Evolutionary conservation across 2,888 invertebrate species (phyloP), one percentile per base, ranked within the genome.

Genomic region (Colostygia pectinataria): DNA sequence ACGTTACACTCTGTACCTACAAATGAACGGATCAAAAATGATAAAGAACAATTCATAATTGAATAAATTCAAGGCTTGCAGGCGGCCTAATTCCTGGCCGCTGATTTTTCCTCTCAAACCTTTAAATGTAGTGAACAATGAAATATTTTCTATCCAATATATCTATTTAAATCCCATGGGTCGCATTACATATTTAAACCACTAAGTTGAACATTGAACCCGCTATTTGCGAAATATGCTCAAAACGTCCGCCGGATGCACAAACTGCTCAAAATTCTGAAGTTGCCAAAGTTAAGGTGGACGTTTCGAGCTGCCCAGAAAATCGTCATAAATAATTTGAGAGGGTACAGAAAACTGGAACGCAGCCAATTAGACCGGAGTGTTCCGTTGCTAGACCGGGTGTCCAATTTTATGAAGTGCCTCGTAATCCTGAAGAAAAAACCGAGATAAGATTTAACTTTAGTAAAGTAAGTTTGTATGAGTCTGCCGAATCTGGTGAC

Each of bases 321-420:
- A 65, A 59, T 61, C 62, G 58, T 59, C 62, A 69, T 74, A 74
- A 77, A 74, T 72, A 66, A 72, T 71, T 71, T 66, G 63, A 67
- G 66, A 63, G 65, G 49, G 44, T 43, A 53, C 47, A 47, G 55
- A 59, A 68, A 68, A 69, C 67, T 69, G 66, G 74, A 64, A 58
- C 70, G 65, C 55, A 51, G 68, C 74, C 76, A 77, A 77, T 77
- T 77, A 77, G 66, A 58, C 55, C 61, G 60, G 50, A 63, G 62
- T 65, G 61, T 63, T 65, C 58, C 58, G 65, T 57, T 64, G 55
- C 63, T 57, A 55, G 65, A 48, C 55, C 60, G 59, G n/a, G 48
- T 60, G 61, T 61, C 60, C 60, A 59, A 58, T 55, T 55, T 65
- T 59, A 68, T 63, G 56, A 61, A 63, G 62, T 58, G 51, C 57